Evolutionary conservation across 2,797 vertebrate species (phyloP).

Genomic region (Carcharodon carcharias): DNA sequence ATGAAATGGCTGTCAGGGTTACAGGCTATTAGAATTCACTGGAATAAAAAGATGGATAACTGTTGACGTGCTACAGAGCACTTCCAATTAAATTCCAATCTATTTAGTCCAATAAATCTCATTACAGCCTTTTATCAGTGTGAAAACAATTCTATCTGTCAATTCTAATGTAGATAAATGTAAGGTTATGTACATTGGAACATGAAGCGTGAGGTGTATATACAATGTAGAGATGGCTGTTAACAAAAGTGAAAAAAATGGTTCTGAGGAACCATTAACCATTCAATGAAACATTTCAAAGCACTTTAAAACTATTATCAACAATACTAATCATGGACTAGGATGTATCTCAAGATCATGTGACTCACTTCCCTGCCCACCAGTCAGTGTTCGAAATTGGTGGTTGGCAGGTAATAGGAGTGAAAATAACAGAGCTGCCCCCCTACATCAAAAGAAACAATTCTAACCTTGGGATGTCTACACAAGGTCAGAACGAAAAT

Average conservation of each 20-base stretch:
- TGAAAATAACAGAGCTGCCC: not conserved
- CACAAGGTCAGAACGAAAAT: not conserved
- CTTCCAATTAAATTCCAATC: conserved; percentile 36
- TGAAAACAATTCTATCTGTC: conserved; percentile 35
- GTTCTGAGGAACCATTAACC: not conserved
- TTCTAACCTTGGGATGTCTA: not conserved
- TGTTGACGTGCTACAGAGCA: conserved; percentile 36
- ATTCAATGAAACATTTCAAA: not conserved
- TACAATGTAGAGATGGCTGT: conserved; percentile 18
- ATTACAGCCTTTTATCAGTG: conserved; percentile 27
- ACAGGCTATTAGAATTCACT: conserved; percentile 10
- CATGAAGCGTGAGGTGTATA: not conserved
- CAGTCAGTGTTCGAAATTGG: not conserved
- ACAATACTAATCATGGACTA: not conserved
- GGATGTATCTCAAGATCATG: not conserved
- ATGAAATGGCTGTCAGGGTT: not conserved
- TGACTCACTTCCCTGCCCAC: not conserved
- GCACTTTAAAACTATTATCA: not conserved
- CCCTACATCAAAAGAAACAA: not conserved
- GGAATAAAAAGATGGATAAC: conserved; percentile 35
- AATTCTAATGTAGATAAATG: conserved; percentile 36
- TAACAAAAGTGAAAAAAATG: not conserved
- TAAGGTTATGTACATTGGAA: conserved; percentile 19
- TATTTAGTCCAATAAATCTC: conserved; percentile 30
- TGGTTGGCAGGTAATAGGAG: not conserved